Percentiles rank a stretch among this genome's conserved stretches.
These are phyloP conservation scores for Sphaeridia pumilis DNA, from an alignment of 2,888 invertebrate genomes.

Conservation along the genomic window DNA sequence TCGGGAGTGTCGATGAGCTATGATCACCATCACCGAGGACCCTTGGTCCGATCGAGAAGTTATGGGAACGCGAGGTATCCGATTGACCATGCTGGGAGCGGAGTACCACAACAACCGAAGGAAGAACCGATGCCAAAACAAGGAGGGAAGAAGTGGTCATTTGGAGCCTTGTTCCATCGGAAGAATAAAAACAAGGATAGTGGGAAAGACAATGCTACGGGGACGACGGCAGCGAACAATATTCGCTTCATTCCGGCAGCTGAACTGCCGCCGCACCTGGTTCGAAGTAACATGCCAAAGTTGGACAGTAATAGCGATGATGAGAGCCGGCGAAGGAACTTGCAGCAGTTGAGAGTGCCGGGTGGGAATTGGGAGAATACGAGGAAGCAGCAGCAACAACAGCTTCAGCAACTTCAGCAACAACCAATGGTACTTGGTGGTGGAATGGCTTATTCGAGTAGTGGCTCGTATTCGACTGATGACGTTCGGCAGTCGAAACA, in stretches of 20 bases:
- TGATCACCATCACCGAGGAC: no score
- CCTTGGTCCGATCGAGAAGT: background rate
- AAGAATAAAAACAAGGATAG: constrained; percentile 3
- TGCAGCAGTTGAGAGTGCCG: background rate
- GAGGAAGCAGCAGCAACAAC: constrained; percentile 24
- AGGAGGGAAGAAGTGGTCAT: constrained; percentile 51
- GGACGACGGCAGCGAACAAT: no score
- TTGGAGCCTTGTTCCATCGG: constrained; percentile 57
- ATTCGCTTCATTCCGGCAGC: constrained; percentile 1
- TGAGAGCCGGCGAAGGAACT: constrained; percentile 37
- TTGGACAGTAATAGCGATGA: constrained; percentile 24
- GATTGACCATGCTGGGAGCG: constrained; percentile 18
- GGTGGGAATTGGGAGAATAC: constrained; percentile 29
- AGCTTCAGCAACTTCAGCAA: constrained; percentile 3
- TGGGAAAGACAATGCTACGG: background rate
- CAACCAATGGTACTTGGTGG: background rate
- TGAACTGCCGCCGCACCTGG: constrained; percentile 9
- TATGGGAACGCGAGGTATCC: constrained; percentile 15
- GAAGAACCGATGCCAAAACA: background rate
- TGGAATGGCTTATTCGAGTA: constrained; percentile 29
- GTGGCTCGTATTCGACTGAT: constrained; percentile 27
- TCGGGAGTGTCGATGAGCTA: no score
- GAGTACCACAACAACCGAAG: no score
- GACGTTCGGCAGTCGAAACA: constrained; percentile 17
- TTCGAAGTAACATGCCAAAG: constrained; percentile 9